Evolutionary conservation across 2,888 invertebrate species (phyloP).

Genomic region (Athalia circularis): DNA sequence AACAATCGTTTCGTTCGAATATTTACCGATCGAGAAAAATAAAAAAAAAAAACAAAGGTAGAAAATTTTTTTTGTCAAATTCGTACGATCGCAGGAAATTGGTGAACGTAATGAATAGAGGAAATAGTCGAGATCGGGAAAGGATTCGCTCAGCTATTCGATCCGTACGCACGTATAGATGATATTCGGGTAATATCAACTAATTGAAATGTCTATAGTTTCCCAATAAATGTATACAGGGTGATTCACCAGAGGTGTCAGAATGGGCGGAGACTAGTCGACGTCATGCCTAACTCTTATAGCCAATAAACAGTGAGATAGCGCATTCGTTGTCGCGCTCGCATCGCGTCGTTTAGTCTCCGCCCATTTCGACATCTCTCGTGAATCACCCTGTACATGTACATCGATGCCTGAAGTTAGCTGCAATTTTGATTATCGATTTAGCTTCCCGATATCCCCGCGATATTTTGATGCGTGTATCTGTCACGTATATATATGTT

Average conservation of each 20-base stretch:
- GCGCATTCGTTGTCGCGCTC: no score
- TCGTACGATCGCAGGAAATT: no score
- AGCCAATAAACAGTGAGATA: no score
- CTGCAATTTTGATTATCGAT: constrained; percentile 31
- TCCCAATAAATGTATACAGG: constrained; percentile 38
- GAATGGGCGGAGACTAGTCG: no score
- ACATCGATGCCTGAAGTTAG: not conserved
- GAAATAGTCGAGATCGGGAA: not conserved
- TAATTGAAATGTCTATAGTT: constrained; percentile 41
- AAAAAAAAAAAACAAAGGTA: not conserved
- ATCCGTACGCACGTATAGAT: not conserved
- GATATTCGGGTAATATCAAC: constrained; percentile 38
- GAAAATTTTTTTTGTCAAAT: not conserved
- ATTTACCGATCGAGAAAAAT: not conserved
- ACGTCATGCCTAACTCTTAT: no score
- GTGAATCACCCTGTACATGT: no score
- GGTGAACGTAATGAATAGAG: not conserved
- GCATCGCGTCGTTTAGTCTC: no score
- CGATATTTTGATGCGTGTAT: not conserved
- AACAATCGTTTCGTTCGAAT: no score
- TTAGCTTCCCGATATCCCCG: not conserved
- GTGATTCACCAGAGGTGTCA: no score
- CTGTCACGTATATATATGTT: not conserved
- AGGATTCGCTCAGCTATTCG: no score
- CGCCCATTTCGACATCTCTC: no score